phyloP scores from a whole-genome alignment of 2,888 invertebrate species.

The Lasius fuliginosus region DNA sequence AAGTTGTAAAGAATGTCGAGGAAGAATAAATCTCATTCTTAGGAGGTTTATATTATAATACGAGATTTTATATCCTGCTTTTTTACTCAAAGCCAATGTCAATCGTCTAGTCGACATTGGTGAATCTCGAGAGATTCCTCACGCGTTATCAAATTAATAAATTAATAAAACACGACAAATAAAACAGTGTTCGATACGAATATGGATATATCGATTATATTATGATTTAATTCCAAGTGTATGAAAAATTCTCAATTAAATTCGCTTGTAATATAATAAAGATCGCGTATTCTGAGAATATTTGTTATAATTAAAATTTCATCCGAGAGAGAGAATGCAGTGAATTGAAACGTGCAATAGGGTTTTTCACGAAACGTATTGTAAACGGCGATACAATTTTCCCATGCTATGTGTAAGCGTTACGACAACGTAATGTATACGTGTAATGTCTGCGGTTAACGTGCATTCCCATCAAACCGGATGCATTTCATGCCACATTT shows the following conservation, averaged over 20 bases:
- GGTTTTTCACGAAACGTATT: neutral
- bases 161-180: neutral
- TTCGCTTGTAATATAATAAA: neutral
- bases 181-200: neutral
- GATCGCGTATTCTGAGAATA: neutral
- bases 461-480: neutral
- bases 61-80: neutral
- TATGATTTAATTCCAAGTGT: neutral
- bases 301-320: neutral
- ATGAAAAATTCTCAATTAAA: neutral
- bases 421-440: too few species aligned
- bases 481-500: neutral
- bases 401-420: neutral
- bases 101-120: neutral
- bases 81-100: neutral
- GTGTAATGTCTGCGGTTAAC: neutral
- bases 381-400: neutral
- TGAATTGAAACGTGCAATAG: neutral
- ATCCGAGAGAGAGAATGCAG: neutral
- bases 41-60: neutral
- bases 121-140: neutral
- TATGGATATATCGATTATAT: neutral
- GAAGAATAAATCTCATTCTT: neutral
- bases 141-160: neutral
- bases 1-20: neutral